Evolutionary conservation across 2,113 vertebrate species (phyloP), one percentile per base, ranked within the genome.

Genomic region (Eubucco bourcierii): DNA sequence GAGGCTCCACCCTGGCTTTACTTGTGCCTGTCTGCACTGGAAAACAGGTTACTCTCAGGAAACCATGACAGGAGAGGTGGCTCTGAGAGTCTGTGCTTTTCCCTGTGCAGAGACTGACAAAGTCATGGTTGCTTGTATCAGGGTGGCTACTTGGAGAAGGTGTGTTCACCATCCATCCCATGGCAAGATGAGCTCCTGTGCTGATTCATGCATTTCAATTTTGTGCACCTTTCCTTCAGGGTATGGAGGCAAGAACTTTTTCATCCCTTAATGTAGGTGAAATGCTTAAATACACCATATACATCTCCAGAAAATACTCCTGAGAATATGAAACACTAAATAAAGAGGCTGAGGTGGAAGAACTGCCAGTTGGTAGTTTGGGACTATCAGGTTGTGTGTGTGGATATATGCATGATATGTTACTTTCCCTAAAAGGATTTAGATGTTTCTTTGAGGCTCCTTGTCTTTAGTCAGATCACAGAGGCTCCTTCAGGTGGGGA

Each of bases 41-140:
- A 18, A 52, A 12, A 20, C n/a, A 27, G 13, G 10, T 10, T 56
- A 27, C 12, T 16, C 24, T 23, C 52, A 8, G 14, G 46, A 44
- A 77, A 15, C 4, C 2, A 0, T 4, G 18, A 1, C 12, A 13
- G 29, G 39, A 20, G 7, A 52, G 33, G 24, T 15, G 15, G 27
- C 14, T 28, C 16, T 7, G 27, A 28, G 61, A 14, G 27, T 39
- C 11, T 6, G 6, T 25, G 27, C 29, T 39, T 10, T 19, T 66
- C 15, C 15, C 14, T 2, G 1, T 0, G 0, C 0, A 2, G 5
- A 23, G 53, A 28, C 10, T 2, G 11, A 73, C 23, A 66, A 59
- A 86, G 12, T 28, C 23, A 16, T 23, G 29, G 17, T 78, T 2
- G 3, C 23, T 77, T 3, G 4, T 9, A 8, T 16, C 27, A n/a